Evolutionary conservation across 1,140 invertebrate species (phyloP).

Genomic region (Dendrolimus kikuchii): DNA sequence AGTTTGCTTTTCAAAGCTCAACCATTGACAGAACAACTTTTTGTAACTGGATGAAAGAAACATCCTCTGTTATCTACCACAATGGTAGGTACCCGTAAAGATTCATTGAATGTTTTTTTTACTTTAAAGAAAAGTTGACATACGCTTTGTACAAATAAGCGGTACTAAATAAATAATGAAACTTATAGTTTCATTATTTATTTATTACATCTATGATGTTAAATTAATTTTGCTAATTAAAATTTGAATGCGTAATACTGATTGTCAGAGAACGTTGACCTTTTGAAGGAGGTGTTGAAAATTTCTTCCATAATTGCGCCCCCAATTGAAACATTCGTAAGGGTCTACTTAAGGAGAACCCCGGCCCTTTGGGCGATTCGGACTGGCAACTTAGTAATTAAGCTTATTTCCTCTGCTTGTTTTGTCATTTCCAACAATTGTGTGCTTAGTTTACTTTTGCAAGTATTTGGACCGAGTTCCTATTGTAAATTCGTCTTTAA

Average conservation of each 20-base stretch:
- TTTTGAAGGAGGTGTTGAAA: conserved; percentile 46
- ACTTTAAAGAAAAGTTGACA: too few relatives aligned
- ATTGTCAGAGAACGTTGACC: conserved; percentile 21
- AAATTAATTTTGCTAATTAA: too few relatives aligned
- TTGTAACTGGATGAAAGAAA: too few relatives aligned
- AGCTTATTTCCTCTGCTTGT: conserved; percentile 66
- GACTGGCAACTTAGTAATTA: conserved; percentile 67
- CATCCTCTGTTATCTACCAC: too few relatives aligned
- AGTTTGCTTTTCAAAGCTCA: too few relatives aligned
- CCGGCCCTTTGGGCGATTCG: conserved; percentile 48
- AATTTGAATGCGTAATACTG: background rate
- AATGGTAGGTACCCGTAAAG: too few relatives aligned
- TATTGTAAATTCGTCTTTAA: background rate
- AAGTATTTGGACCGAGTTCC: background rate
- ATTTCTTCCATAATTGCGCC: conserved; percentile 61
- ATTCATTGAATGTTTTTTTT: too few relatives aligned
- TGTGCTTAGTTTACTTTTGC: conserved; percentile 12
- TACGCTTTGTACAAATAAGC: too few relatives aligned
- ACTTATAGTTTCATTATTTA: too few relatives aligned
- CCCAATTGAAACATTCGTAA: conserved; percentile 56
- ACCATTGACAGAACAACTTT: too few relatives aligned
- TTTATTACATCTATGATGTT: too few relatives aligned
- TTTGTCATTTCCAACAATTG: conserved; percentile 51
- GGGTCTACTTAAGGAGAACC: conserved; percentile 55
- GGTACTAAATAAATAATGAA: too few relatives aligned